Conservation (phyloP, 1,140 invertebrate genomes). For the Gonioctena quinquepunctata region DNA sequence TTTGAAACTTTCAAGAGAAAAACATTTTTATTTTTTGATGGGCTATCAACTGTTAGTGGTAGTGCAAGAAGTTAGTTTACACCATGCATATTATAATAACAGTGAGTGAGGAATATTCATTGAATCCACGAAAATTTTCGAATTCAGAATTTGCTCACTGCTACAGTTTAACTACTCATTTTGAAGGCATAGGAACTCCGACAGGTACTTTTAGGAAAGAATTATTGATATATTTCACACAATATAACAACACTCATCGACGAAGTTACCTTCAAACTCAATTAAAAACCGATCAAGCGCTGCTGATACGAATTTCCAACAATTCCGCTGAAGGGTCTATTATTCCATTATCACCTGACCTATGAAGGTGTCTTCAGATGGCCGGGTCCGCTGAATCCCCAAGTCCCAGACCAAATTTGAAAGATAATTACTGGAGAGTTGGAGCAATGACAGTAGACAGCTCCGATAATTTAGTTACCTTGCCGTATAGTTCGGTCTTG, state of each 20-base stretch:
- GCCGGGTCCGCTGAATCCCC: slow-evolving; percentile 46
- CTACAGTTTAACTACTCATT: no score
- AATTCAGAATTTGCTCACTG: no score
- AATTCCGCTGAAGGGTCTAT: neutral
- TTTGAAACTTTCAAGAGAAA: no score
- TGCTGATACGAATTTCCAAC: neutral
- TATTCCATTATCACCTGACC: slow-evolving; percentile 23
- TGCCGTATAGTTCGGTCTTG: slow-evolving; percentile 25
- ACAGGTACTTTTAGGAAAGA: no score
- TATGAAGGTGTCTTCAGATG: slow-evolving; percentile 30
- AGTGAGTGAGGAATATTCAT: no score
- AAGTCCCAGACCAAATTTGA: slow-evolving; percentile 53
- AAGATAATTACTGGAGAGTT: slow-evolving; percentile 54
- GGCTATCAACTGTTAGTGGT: no score
- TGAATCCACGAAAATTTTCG: no score
- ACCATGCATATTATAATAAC: no score
- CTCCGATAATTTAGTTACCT: slow-evolving; percentile 49
- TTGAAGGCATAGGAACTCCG: no score
- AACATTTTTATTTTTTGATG: no score
- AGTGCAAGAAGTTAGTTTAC: no score
- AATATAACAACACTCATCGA: neutral
- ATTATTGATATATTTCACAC: no score
- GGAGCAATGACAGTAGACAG: slow-evolving; percentile 40
- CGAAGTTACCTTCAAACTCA: neutral
- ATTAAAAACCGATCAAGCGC: neutral